Base-by-base conservation (phyloP, 2,888 invertebrate genomes). In the Drosophila rellima region DNA sequence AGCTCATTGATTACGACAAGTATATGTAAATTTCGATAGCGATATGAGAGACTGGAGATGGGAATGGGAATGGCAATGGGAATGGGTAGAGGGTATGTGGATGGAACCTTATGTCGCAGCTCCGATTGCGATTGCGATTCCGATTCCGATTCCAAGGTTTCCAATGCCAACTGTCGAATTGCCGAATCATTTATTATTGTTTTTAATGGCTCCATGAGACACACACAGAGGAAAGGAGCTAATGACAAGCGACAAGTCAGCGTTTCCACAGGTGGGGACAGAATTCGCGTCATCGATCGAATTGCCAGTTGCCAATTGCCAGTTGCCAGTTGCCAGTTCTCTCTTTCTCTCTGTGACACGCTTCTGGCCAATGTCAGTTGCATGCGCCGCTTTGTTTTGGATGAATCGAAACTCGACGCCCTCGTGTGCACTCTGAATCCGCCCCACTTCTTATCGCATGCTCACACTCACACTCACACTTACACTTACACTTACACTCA, bases 161-260 rank as follows among this genome's bases (percentile, higher is more conserved):
- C 61, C 78, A 81, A 65, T 66, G 62, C 84, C 65, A 69, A 39
- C 55, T 48, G 54, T 63, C 54, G 59, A 50, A 55, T 70, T 67
- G 60, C 48, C 61, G 72, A 73, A 72, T 83, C 73, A 83, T 88
- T 83, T 85, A 82, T 83, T 85, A 83, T 87, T 77, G 74, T 64
- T 68, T 76, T 80, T 71, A 74, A 78, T 79, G 81, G 37, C 72
- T 57, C 57, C 73, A 82, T 66, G 69, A 68, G 72, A 76, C 61
- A 67, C 67, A 57, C 31, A 54, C n/a, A 2, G 42, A 15, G 33
- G 7, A 6, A 23, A 40, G 69, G 50, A 70, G 85, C 85, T 84
- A 82, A 79, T 82, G 82, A 85, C 85, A 85, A 65, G 85, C 77
- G 85, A 85, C 79, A 88, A 82, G 69, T 87, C 82, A 84, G 82